Evolutionary conservation across 1,140 invertebrate species (phyloP).

Genomic region (Hyposmocoma kahamanoa): DNA sequence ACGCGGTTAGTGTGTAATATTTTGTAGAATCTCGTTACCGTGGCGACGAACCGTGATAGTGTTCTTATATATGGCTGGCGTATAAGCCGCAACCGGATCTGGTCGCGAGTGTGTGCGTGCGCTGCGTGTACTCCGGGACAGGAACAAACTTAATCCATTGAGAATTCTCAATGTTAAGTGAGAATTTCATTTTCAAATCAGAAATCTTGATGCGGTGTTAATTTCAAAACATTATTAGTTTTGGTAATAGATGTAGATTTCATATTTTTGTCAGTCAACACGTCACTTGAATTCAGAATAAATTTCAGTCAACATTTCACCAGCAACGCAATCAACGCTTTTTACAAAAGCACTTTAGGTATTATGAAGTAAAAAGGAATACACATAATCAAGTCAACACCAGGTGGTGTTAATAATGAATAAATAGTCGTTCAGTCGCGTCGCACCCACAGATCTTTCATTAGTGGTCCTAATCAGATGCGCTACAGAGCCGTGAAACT

Average conservation of each 20-base stretch:
- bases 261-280: too few species aligned
- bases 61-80: slow-evolving; percentile 18
- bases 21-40: slow-evolving; percentile 23
- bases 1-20: not conserved
- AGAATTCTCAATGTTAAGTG: too few species aligned
- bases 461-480: slow-evolving; percentile 37
- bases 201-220: too few species aligned
- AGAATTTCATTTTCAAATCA: too few species aligned
- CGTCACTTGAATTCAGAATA: too few species aligned
- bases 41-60: slow-evolving; percentile 33
- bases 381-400: slow-evolving; percentile 4
- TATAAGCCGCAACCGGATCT: slow-evolving; percentile 26
- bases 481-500: slow-evolving; percentile 31
- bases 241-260: too few species aligned
- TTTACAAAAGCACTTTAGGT: too few species aligned
- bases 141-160: not conserved
- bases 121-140: not conserved
- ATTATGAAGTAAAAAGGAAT: too few species aligned
- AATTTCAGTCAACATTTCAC: too few species aligned
- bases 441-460: slow-evolving; percentile 39
- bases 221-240: too few species aligned
- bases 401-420: slow-evolving; percentile 20
- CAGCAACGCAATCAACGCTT: too few species aligned
- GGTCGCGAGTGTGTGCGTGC: slow-evolving; percentile 16
- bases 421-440: slow-evolving; percentile 21